Percentiles rank a stretch among this genome's conserved stretches.
phyloP scores from a whole-genome alignment of 2,888 invertebrate genomes.

The Synanthedon tipuliformis region DNA sequence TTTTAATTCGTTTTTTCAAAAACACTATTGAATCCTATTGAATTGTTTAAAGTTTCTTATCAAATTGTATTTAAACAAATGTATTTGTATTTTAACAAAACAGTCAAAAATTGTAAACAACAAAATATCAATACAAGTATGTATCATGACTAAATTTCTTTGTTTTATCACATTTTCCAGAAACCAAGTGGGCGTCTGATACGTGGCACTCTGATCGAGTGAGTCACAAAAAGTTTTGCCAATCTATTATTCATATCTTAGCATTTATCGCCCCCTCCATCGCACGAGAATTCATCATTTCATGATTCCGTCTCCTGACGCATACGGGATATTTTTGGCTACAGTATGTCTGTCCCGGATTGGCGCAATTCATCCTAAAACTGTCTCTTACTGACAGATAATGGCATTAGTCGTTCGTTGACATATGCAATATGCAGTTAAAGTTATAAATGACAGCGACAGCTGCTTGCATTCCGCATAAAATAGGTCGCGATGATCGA shows the following conservation, averaged over 20 bases:
- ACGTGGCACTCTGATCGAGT: constrained; percentile 15
- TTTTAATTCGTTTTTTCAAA: no score
- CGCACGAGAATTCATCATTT: constrained; percentile 38
- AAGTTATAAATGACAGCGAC: neutral
- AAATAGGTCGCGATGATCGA: neutral
- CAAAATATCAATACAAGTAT: no score
- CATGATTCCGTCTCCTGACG: constrained; percentile 44
- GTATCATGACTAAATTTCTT: neutral
- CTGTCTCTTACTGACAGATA: neutral
- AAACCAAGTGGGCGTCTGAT: constrained; percentile 25
- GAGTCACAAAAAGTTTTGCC: constrained; percentile 44
- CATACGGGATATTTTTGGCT: constrained; percentile 45
- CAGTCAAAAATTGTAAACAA: no score
- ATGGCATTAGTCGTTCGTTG: constrained; percentile 4
- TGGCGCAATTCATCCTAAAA: constrained; percentile 15
- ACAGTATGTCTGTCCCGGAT: constrained; percentile 8
- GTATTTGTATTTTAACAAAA: no score
- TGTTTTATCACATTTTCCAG: constrained; percentile 10
- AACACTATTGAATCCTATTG: no score
- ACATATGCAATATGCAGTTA: constrained; percentile 4
- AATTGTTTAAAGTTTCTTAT: no score
- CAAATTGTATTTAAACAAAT: no score
- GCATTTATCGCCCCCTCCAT: constrained; percentile 39
- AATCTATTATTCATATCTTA: constrained; percentile 47
- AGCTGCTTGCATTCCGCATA: neutral